Conservation (phyloP, 2,113 vertebrate species). For the Heloderma charlesbogerti region DNA sequence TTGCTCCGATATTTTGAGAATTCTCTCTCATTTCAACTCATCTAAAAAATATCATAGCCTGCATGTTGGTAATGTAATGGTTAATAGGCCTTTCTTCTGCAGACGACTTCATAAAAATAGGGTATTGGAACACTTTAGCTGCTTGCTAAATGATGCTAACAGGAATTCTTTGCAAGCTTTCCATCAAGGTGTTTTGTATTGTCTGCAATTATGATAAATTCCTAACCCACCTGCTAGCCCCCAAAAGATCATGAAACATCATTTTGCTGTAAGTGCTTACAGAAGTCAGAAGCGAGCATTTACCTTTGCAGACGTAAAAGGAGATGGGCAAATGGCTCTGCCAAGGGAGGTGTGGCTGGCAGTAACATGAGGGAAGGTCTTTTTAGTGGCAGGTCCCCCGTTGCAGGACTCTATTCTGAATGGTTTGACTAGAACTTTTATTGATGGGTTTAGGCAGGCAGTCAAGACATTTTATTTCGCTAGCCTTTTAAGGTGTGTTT, state of each 20-base stretch:
- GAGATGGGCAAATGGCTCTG: not conserved
- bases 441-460: not conserved
- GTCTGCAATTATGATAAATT: not conserved
- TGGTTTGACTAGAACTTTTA: no score
- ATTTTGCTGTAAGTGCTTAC: not conserved
- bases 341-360: not conserved
- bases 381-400: not conserved
- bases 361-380: not conserved
- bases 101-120: slow-evolving; percentile 43
- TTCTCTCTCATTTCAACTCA: not conserved
- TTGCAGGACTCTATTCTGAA: no score
- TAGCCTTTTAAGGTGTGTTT: not conserved
- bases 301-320: not conserved
- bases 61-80: slow-evolving; percentile 22
- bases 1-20: not conserved
- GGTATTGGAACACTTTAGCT: slow-evolving; percentile 14
- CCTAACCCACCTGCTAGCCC: not conserved
- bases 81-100: slow-evolving; percentile 38
- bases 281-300: not conserved
- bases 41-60: slow-evolving; percentile 5
- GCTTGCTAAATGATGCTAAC: slow-evolving; percentile 6
- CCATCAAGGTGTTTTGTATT: not conserved
- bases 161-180: not conserved
- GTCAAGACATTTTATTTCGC: not conserved
- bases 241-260: no score